phyloP scores from a whole-genome alignment of 2,113 vertebrate genomes.

The Oryzias javanicus region DNA sequence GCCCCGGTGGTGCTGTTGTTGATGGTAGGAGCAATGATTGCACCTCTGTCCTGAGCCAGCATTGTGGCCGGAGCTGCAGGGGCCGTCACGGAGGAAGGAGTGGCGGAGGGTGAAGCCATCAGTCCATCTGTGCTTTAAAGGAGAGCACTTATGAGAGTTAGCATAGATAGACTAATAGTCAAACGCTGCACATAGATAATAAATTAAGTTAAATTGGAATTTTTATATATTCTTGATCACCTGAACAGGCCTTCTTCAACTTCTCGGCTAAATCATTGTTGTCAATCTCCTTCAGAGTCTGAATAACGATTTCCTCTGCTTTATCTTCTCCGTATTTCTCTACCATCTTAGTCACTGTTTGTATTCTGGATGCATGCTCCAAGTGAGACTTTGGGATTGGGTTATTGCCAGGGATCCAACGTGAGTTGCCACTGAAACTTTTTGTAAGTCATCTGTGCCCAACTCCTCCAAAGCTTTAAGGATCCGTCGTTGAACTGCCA shows the following conservation, averaged over 20 bases:
- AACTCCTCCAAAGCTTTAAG: constrained; percentile 16
- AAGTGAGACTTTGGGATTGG: constrained; percentile 6
- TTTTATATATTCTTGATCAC: not conserved
- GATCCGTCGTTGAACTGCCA: constrained; percentile 14
- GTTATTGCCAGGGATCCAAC: not conserved
- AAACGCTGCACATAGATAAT: not conserved
- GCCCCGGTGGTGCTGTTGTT: not conserved
- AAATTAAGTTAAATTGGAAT: too few relatives aligned
- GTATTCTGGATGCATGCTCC: rapidly evolving
- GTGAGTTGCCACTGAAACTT: constrained; percentile 13
- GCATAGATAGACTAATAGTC: not conserved
- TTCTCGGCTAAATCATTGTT: not conserved
- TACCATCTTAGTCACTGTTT: not conserved
- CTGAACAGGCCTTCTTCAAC: constrained; percentile 6
- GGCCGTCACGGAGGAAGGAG: not conserved
- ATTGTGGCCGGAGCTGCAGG: not conserved
- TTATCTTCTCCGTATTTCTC: rapidly evolving
- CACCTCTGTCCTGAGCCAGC: not conserved
- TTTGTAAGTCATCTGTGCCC: rapidly evolving
- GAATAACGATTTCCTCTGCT: constrained; percentile 7
- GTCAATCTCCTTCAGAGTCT: constrained; percentile 26
- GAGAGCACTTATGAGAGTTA: not conserved
- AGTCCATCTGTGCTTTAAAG: not conserved
- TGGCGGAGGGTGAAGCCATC: not conserved
- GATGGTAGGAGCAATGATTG: constrained; percentile 15